Evolutionary conservation across 2,888 invertebrate species (phyloP).

Genomic region (Cheilosia pagana): DNA sequence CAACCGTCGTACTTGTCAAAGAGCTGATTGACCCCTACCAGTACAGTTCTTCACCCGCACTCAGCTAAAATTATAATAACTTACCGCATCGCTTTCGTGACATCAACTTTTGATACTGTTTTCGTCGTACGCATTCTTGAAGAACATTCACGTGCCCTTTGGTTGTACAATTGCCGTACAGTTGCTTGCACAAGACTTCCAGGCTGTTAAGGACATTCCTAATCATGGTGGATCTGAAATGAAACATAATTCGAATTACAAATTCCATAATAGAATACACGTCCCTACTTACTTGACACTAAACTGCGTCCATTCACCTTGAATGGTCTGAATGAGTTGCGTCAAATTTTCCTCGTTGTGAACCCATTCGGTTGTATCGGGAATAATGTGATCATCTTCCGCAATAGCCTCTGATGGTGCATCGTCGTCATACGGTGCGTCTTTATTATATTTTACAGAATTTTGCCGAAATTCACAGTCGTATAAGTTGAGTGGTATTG

Average conservation of each 20-base stretch:
- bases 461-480: constrained; percentile 85
- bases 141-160: constrained; percentile 86
- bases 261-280: background rate
- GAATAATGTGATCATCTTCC: constrained; percentile 74
- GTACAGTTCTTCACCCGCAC: no score
- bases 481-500: constrained; percentile 93
- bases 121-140: constrained; percentile 88
- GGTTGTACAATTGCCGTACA: constrained; percentile 75
- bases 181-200: constrained; percentile 79
- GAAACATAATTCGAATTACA: background rate
- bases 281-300: constrained; percentile 87
- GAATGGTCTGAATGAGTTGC: constrained; percentile 87
- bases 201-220: constrained; percentile 85
- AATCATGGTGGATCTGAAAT: constrained; percentile 85
- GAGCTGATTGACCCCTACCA: no score
- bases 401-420: constrained; percentile 76
- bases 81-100: constrained; percentile 91
- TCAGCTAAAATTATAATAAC: background rate
- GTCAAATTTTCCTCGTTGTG: constrained; percentile 85
- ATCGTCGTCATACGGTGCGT: constrained; percentile 71
- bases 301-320: constrained; percentile 89
- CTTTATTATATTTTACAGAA: constrained; percentile 39
- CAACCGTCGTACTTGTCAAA: no score
- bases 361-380: constrained; percentile 85
- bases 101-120: constrained; percentile 89